Evolutionary conservation across 2,113 vertebrate species (phyloP), one percentile per base, ranked within the genome.

Genomic region (Oreocharis arfaki): DNA sequence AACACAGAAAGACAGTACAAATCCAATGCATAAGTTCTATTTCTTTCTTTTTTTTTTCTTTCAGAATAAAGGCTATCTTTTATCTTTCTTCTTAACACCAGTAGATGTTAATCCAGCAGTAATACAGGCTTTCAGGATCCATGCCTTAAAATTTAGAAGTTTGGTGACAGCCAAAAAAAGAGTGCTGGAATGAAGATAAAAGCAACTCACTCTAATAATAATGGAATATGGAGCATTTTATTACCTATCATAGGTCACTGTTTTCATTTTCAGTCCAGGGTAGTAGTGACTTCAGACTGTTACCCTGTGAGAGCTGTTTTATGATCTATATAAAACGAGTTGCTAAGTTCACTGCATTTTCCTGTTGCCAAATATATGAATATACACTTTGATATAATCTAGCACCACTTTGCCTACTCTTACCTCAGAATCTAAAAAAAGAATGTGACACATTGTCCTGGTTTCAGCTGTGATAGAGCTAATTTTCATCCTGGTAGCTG

Each of bases 221-320:
- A 75, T n/a, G 12, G 74, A 87, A 82, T 68, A 81, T 91, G 57
- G 22, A 87, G 35, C 60, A n/a, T 95, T 96, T 96, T 93, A 82
- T 84, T 89, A 53, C 49, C 16, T 37, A 37, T 60, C 22, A 81
- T 33, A 85, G 73, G 56, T 95, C 64, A 64, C 46, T 57, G 26
- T 60, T 89, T 89, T 28, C 3, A 7, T 35, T 86, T 92, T 80
- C 80, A 67, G n/a, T 50, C 44, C 52, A 50, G 7, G 10, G 24
- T 41, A 84, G 41, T 10, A 71, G 28, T 82, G 32, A 73, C 44
- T 22, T 41, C 35, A 93, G 55, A 57, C 27, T 81, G 6, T 69
- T 94, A 74, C 12, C 33, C 65, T 88, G 73, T 57, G 65, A 75
- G 68, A 84, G 13, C 14, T 78, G 16, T 78, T 95, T 89, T 92